These are phyloP conservation scores for Champsocephalus esox DNA, from an alignment of 2,797 vertebrate genomes.

Conservation along the genomic window DNA sequence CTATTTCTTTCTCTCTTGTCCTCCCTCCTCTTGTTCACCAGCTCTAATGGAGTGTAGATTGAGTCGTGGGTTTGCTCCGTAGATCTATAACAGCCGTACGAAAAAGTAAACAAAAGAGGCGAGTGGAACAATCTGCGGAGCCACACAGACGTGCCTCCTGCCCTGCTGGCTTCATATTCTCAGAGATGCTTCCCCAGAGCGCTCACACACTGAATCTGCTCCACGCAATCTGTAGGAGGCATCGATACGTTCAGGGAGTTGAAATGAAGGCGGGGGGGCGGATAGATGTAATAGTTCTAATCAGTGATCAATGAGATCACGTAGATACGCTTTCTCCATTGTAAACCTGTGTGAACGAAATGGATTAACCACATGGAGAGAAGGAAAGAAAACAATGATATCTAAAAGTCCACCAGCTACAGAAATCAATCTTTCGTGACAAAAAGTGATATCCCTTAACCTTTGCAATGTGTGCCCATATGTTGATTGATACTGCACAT, in stretches of 20 bases:
- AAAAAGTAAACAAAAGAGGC: constrained; percentile 48
- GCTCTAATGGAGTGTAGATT: constrained; percentile 79
- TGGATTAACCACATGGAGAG: constrained; percentile 21
- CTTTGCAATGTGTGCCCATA: constrained; percentile 2
- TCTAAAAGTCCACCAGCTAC: constrained; percentile 33
- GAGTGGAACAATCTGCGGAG: constrained; percentile 40
- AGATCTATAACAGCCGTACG: constrained; percentile 59
- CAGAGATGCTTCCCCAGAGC: constrained; percentile 17
- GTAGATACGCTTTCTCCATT: constrained; percentile 22
- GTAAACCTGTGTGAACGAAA: constrained; percentile 28
- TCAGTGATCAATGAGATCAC: constrained; percentile 56
- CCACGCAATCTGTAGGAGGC: constrained; percentile 22
- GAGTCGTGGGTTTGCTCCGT: constrained; percentile 29
- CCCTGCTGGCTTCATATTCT: constrained; percentile 58
- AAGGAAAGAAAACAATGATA: constrained; percentile 41
- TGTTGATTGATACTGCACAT: constrained; percentile 10
- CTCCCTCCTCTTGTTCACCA: constrained; percentile 55
- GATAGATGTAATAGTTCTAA: constrained; percentile 36
- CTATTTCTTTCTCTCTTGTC: constrained; percentile 46
- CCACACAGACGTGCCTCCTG: constrained; percentile 49
- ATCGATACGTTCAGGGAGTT: constrained; percentile 33
- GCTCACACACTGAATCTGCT: constrained; percentile 9
- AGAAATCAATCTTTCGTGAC: constrained; percentile 27
- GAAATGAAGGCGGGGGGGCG: constrained; percentile 4
- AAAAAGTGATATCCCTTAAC: constrained; percentile 1